Evolutionary conservation across 1,140 invertebrate genomes (phyloP).

Genomic region (Drosophila triauraria): DNA sequence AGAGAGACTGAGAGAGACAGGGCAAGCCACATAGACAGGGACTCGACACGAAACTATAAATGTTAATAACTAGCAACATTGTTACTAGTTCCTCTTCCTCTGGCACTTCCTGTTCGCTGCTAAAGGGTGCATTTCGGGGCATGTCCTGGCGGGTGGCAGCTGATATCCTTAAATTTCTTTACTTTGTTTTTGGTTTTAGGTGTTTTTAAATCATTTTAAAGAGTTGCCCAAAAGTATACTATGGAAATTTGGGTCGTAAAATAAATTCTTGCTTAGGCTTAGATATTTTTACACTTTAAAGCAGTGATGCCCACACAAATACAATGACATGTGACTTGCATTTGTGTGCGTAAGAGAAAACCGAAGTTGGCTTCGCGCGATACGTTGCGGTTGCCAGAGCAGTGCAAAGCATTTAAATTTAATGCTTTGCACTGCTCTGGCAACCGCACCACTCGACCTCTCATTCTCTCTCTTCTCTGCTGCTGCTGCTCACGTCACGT

Average conservation of each 20-base stretch:
- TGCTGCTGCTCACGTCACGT: no score
- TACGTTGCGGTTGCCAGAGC: no score
- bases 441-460: no score
- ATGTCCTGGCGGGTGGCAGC: background rate
- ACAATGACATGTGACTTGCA: no score
- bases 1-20: background rate
- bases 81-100: conserved; percentile 66
- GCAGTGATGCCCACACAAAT: no score
- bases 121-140: background rate
- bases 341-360: no score
- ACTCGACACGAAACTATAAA: conserved; percentile 79
- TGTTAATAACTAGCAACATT: conserved; percentile 82
- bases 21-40: conserved; percentile 6
- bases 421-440: no score
- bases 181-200: background rate
- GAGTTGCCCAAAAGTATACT: background rate
- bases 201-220: background rate
- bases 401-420: no score
- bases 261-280: background rate
- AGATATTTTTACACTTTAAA: no score
- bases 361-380: no score
- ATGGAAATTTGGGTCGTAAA: background rate
- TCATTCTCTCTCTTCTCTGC: no score
- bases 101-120: conserved; percentile 23
- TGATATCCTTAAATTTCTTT: no score